Evolutionary conservation across 2,113 vertebrate species (phyloP).

Genomic region (Picathartes gymnocephalus): DNA sequence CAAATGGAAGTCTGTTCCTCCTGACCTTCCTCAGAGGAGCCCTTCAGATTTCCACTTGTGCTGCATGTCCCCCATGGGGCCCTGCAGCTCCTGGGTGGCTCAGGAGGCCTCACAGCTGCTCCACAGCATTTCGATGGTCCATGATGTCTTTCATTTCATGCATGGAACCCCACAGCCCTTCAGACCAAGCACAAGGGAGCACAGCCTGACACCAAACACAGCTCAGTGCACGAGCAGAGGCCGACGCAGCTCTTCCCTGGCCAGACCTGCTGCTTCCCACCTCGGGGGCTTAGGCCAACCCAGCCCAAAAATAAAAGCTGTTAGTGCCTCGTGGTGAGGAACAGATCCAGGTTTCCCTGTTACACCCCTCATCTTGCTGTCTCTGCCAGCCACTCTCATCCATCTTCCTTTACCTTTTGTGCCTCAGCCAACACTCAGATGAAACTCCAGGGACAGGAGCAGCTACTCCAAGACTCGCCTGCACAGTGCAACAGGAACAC

Average conservation of each 20-base stretch:
- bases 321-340: background rate
- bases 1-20: background rate
- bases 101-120: background rate
- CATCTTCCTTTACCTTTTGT: background rate
- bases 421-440: background rate
- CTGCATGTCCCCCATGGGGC: fast-evolving
- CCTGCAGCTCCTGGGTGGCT: background rate
- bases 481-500: background rate
- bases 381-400: background rate
- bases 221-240: fast-evolving
- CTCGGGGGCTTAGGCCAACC: background rate
- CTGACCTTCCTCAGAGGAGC: background rate
- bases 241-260: background rate
- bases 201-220: background rate
- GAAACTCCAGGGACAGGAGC: background rate
- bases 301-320: background rate
- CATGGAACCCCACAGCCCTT: background rate
- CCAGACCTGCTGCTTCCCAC: background rate
- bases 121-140: background rate
- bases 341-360: background rate
- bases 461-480: background rate
- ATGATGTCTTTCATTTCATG: background rate
- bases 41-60: background rate
- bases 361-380: background rate
- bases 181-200: background rate